Conservation (phyloP, 2,888 invertebrate species). For the Polia nebulosa region DNA sequence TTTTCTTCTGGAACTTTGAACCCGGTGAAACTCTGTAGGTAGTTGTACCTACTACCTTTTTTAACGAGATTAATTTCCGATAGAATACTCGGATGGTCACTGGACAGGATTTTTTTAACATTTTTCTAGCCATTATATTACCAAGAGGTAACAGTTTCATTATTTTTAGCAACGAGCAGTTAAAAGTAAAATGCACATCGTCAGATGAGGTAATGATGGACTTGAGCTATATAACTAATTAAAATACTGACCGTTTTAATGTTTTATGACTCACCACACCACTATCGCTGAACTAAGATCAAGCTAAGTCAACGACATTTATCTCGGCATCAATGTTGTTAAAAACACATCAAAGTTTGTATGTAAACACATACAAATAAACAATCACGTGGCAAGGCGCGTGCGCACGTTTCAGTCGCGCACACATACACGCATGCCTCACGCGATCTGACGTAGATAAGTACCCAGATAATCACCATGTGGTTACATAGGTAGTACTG, state of each 20-base stretch:
- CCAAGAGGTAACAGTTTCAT: no score
- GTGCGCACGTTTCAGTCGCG: conserved; percentile 21
- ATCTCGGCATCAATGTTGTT: conserved; percentile 1
- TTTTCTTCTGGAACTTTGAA: conserved; percentile 11
- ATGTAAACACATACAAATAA: conserved; percentile 1
- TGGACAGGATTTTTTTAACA: no score
- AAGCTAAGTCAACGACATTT: conserved; percentile 6
- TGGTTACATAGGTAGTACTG: neutral
- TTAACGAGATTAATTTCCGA: no score
- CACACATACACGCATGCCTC: neutral
- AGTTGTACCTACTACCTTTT: no score
- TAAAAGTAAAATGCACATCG: no score
- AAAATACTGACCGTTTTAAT: neutral
- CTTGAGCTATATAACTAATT: no score
- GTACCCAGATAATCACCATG: conserved; percentile 33
- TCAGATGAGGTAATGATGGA: no score
- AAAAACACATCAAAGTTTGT: conserved; percentile 22
- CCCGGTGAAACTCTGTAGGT: neutral
- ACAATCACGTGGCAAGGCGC: conserved; percentile 34
- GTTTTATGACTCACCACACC: neutral
- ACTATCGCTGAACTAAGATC: neutral
- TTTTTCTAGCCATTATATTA: no score
- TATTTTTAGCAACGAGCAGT: no score
- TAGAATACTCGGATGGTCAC: no score
- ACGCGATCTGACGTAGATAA: neutral